These are phyloP conservation scores for Amphipyra tragopoginis DNA, from an alignment of 2,888 invertebrate genomes.

Conservation along the genomic window DNA sequence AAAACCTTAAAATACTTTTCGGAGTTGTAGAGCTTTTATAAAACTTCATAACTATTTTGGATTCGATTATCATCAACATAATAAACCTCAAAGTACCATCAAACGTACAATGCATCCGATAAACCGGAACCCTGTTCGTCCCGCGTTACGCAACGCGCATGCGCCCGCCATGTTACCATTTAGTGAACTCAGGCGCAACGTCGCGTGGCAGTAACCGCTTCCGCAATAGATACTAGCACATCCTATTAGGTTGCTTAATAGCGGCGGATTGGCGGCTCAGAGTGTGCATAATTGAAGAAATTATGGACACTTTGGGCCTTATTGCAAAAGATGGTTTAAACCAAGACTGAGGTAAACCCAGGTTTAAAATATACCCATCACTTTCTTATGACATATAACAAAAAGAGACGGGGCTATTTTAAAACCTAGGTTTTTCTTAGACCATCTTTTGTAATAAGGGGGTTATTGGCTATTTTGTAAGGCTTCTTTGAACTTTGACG, in stretches of 20 bases:
- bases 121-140: slow-evolving; percentile 52
- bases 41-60: background rate
- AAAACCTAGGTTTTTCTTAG: no score
- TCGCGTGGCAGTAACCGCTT: slow-evolving; percentile 64
- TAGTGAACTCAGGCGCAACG: slow-evolving; percentile 69
- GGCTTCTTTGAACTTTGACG: background rate
- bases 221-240: slow-evolving; percentile 51
- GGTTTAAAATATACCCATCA: no score
- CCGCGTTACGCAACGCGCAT: slow-evolving; percentile 54
- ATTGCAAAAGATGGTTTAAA: no score
- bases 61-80: slow-evolving; percentile 8
- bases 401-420: no score
- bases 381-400: no score
- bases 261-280: slow-evolving; percentile 34
- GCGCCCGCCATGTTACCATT: slow-evolving; percentile 53
- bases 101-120: slow-evolving; percentile 36
- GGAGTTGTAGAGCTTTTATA: no score
- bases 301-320: background rate
- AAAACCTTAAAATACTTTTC: no score
- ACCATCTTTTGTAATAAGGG: no score
- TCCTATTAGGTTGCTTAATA: slow-evolving; percentile 47
- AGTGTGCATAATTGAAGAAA: slow-evolving; percentile 16
- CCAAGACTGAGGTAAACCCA: no score
- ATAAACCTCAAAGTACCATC: slow-evolving; percentile 32
- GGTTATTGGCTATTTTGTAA: background rate